Conservation (phyloP, 2,888 invertebrate genomes). For the Drosophila helvetica region DNA sequence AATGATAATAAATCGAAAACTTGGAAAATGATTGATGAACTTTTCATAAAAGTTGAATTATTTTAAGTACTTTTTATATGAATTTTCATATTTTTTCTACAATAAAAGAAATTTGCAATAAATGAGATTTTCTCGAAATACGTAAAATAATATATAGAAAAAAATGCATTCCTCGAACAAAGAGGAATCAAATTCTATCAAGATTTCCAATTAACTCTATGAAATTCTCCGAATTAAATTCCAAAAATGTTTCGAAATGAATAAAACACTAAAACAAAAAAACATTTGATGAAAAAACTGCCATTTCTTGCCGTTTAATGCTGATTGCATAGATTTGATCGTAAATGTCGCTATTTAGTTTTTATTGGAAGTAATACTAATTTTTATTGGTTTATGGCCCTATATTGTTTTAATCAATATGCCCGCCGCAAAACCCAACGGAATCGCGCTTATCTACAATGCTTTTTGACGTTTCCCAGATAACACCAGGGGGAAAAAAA, state of each 20-base stretch:
- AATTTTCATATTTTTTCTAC: no score
- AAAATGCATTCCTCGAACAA: no score
- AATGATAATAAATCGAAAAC: neutral
- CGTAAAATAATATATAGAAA: no score
- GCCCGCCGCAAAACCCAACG: constrained; percentile 43
- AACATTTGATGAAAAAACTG: neutral
- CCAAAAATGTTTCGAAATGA: neutral
- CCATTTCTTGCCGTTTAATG: constrained; percentile 57
- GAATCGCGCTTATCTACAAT: constrained; percentile 47
- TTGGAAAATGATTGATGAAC: neutral
- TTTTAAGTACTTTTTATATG: no score
- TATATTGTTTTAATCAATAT: constrained; percentile 78
- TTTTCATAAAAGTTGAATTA: no score
- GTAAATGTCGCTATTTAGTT: constrained; percentile 81
- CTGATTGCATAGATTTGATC: constrained; percentile 79
- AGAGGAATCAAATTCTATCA: no score
- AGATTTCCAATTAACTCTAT: neutral
- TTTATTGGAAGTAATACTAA: constrained; percentile 82
- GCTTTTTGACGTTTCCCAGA: constrained; percentile 51
- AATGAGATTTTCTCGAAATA: no score
- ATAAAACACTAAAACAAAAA: neutral
- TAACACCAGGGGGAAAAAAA: constrained; percentile 49
- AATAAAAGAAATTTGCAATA: no score
- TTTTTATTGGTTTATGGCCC: constrained; percentile 80
- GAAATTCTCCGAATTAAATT: neutral